Conservation (phyloP, 2,113 vertebrate species). For the Lutjanus erythropterus region DNA sequence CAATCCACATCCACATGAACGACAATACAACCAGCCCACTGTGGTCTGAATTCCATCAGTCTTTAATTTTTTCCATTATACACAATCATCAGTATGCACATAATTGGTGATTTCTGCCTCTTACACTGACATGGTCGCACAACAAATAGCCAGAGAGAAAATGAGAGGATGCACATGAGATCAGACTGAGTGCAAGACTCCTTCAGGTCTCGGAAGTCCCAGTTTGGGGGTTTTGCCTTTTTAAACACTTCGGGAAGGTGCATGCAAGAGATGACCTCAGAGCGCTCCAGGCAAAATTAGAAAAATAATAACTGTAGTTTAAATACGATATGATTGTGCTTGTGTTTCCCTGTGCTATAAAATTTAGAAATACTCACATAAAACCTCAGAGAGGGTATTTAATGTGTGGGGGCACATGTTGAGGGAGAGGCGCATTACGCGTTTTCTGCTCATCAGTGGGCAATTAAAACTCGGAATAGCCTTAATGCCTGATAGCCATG, state of each 20-base stretch:
- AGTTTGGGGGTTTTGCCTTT: not conserved
- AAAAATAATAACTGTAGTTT: conserved; percentile 9
- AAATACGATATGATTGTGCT: not conserved
- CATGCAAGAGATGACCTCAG: not conserved
- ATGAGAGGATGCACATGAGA: conserved; percentile 3
- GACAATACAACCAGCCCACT: not conserved
- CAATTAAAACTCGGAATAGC: conserved; percentile 1
- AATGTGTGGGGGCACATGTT: conserved; percentile 8
- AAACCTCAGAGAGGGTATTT: not conserved
- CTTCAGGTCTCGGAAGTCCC: not conserved
- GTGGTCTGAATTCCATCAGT: no score
- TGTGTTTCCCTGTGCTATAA: not conserved
- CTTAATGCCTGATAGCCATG: conserved; percentile 1
- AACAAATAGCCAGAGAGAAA: conserved; percentile 23
- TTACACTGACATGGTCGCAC: not conserved
- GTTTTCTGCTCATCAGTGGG: not conserved
- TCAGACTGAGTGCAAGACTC: not conserved
- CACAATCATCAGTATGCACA: not conserved
- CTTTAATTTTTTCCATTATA: not conserved
- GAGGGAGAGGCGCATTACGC: not conserved
- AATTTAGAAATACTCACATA: conserved; percentile 5
- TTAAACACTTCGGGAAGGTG: not conserved
- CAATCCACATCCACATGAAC: not conserved
- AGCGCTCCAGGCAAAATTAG: not conserved
- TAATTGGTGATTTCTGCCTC: not conserved